Base-by-base conservation (phyloP, 1,140 invertebrate species). In the Conopomorpha cramerella region DNA sequence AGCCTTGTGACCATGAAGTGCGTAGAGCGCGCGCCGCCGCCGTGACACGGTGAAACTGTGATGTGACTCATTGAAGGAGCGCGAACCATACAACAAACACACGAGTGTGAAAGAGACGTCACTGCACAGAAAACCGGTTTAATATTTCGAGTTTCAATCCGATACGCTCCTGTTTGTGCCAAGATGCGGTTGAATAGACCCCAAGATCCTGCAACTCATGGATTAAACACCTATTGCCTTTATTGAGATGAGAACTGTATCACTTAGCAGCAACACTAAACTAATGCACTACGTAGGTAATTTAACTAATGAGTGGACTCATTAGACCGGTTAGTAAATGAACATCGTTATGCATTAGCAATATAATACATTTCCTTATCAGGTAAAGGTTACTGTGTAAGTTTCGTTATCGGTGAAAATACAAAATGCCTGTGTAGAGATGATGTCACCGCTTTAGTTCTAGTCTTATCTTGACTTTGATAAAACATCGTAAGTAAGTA, bases 1-100 rank as follows among this genome's bases (percentile, higher is more conserved):
- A n/a, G n/a, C n/a, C n/a, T n/a, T n/a, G 63, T 72, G 71, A 56
- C 71, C 71, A 68, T 72, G 70, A 72, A 67, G 57, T 70, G 66
- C 63, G 65, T 71, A 71, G 67, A 70, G 52, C 59, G 61, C 55
- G 57, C 50, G 49, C 55, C 50, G 32, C 39, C 46, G 47, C 48
- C 46, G 51, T 55, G 57, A 58, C 68, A 71, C 62, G 65, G 66
- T 68, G 60, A 68, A 70, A 66, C 58, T 47, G 65, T 74, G 70
- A 74, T 47, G 65, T 74, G 70, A 74, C 51, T 74, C 67, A 74
- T 45, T 37, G 51, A 66, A 26, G 43, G 58, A 61, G 65, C 61
- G 26, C 41, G 36, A 15, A 41, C 41, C 41, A 70, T 61, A 49
- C 34, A 18, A n/a, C 36, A 34, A 26, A 18, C 18, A 13, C 25